phyloP scores from a whole-genome alignment of 1,140 invertebrate species.

The Metaphire vulgaris region DNA sequence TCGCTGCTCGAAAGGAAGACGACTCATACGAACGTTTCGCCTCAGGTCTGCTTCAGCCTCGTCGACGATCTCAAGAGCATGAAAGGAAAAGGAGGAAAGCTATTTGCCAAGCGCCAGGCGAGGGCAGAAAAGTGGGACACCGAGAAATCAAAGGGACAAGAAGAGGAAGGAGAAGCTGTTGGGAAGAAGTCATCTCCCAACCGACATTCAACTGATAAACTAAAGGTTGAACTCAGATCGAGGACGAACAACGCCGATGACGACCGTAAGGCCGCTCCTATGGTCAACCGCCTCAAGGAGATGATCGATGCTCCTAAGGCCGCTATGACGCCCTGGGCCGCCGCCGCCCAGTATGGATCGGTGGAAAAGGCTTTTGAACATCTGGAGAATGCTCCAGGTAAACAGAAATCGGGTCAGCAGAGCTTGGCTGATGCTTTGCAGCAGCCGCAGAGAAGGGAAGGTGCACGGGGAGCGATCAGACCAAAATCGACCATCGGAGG shows the following conservation, averaged over 20 bases:
- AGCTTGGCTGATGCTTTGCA: not conserved
- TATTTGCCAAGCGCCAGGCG: conserved; percentile 79
- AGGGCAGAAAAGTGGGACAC: conserved; percentile 79
- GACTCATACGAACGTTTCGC: conserved; percentile 59
- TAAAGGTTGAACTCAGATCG: conserved; percentile 25
- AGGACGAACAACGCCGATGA: not conserved
- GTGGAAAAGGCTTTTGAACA: conserved; percentile 54
- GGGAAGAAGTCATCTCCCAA: not conserved
- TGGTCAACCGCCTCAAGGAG: conserved; percentile 51
- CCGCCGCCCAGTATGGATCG: conserved; percentile 60
- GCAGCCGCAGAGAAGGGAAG: not conserved
- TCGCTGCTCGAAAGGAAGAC: conserved; percentile 39
- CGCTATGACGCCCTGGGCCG: conserved; percentile 67
- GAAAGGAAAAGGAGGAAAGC: conserved; percentile 62
- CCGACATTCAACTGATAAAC: not conserved
- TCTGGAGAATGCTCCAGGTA: not conserved
- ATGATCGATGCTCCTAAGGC: conserved; percentile 55
- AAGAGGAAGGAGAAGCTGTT: conserved; percentile 28
- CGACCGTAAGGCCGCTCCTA: conserved; percentile 32
- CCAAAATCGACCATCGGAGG: not conserved
- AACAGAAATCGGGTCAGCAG: not conserved
- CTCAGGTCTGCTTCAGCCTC: conserved; percentile 65
- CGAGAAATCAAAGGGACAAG: conserved; percentile 36
- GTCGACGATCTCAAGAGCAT: conserved; percentile 61
- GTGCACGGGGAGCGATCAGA: not conserved